Conservation (phyloP, 2,797 vertebrate genomes). For the Picus viridis region DNA sequence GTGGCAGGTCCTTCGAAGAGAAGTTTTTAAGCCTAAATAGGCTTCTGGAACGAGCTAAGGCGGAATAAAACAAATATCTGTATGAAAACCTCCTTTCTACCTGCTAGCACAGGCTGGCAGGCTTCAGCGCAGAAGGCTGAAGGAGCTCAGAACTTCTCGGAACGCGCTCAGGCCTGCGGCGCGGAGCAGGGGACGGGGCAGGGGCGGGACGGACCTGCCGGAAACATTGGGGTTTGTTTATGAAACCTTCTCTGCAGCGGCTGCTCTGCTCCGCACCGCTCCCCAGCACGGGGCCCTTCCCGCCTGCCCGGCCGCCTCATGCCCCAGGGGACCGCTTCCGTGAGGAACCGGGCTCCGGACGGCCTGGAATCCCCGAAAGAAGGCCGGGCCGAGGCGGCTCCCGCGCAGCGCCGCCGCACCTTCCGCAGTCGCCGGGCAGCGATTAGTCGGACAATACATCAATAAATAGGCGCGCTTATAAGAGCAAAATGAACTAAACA, state of each 20-base stretch:
- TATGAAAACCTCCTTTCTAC: fast-evolving
- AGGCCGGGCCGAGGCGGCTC: background rate
- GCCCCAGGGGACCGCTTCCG: background rate
- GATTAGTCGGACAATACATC: too few species aligned
- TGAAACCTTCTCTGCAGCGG: fast-evolving
- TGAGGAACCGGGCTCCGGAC: background rate
- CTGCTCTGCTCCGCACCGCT: background rate
- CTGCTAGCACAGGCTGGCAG: background rate
- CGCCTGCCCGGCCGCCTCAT: background rate
- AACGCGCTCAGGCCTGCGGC: background rate
- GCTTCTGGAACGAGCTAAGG: fast-evolving
- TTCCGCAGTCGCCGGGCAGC: background rate
- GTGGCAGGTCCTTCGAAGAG: fast-evolving
- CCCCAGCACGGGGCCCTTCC: background rate
- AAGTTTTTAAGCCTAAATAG: background rate
- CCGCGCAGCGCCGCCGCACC: background rate
- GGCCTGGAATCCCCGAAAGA: background rate
- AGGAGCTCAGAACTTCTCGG: fast-evolving
- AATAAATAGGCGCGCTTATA: fast-evolving
- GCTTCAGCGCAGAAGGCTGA: fast-evolving
- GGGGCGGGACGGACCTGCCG: fast-evolving
- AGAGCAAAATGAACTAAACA: too few species aligned
- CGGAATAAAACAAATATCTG: fast-evolving
- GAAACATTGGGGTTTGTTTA: fast-evolving
- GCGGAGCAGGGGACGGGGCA: fast-evolving